Percentiles rank a stretch among this genome's conserved stretches.
These are phyloP conservation scores for Tachystola acroxantha DNA, from an alignment of 2,888 invertebrate genomes.

Conservation along the genomic window DNA sequence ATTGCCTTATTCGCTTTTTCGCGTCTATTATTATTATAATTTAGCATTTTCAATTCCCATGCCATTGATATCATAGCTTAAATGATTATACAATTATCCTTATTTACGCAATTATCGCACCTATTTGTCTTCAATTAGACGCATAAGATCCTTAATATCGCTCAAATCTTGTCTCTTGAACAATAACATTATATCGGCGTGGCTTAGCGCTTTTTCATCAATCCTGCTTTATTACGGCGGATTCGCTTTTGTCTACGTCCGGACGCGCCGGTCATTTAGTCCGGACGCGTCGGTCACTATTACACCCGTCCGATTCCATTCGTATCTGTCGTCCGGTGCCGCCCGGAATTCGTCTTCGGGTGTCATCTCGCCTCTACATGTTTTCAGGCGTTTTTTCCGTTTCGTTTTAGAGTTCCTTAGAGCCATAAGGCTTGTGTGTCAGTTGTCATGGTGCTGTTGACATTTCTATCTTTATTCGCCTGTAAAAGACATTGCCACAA, in stretches of 20 bases:
- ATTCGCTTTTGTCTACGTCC: slow-evolving; percentile 73
- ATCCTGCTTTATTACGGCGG: slow-evolving; percentile 78
- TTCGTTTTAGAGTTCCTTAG: slow-evolving; percentile 3
- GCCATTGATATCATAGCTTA: too few relatives aligned
- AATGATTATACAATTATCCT: too few relatives aligned
- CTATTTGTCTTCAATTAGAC: too few relatives aligned
- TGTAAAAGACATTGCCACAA: too few relatives aligned
- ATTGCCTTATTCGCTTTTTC: too few relatives aligned
- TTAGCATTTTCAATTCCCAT: too few relatives aligned
- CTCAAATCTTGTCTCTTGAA: slow-evolving; percentile 26
- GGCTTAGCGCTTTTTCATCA: slow-evolving; percentile 81
- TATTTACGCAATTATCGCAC: too few relatives aligned
- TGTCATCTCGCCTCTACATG: slow-evolving; percentile 53
- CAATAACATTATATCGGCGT: slow-evolving; percentile 67
- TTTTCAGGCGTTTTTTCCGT: slow-evolving; percentile 29
- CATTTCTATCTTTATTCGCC: too few relatives aligned
- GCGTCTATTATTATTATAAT: too few relatives aligned
- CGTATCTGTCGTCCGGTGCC: slow-evolving; percentile 65
- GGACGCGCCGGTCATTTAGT: slow-evolving; percentile 73
- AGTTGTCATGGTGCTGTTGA: too few relatives aligned
- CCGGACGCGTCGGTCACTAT: slow-evolving; percentile 67
- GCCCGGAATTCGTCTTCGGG: slow-evolving; percentile 60
- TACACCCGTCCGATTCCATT: slow-evolving; percentile 70
- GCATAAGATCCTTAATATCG: too few relatives aligned
- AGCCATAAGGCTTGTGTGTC: too few relatives aligned